Conservation (phyloP, 2,888 invertebrate genomes). For the Proisotoma minuta region DNA sequence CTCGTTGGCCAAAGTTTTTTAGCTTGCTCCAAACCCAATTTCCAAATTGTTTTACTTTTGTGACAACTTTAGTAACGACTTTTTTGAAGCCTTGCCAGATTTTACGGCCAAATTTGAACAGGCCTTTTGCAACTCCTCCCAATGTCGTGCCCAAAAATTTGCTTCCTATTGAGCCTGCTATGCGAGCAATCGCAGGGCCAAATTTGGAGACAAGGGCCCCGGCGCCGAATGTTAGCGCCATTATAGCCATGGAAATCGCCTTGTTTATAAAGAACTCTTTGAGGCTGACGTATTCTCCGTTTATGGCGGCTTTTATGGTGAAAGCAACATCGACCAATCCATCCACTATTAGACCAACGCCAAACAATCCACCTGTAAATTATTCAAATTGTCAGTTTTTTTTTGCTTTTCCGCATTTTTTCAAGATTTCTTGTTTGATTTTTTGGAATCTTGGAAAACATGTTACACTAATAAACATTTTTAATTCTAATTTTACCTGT, state of each 20-base stretch:
- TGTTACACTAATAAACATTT: too few relatives aligned
- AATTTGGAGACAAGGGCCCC: not conserved
- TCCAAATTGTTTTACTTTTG: too few relatives aligned
- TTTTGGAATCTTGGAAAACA: too few relatives aligned
- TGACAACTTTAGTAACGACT: not conserved
- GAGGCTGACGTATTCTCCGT: slow-evolving; percentile 7
- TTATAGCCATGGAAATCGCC: not conserved
- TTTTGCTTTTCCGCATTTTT: too few relatives aligned
- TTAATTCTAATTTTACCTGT: too few relatives aligned
- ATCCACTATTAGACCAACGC: not conserved
- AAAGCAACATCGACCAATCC: not conserved
- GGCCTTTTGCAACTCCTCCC: not conserved
- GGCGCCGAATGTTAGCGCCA: not conserved
- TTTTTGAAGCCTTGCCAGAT: not conserved
- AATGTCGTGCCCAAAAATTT: not conserved
- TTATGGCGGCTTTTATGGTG: slow-evolving; percentile 1
- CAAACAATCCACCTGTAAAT: not conserved
- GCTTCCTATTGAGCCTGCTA: not conserved
- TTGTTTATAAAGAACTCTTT: not conserved
- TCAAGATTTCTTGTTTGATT: too few relatives aligned
- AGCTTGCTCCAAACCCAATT: too few relatives aligned
- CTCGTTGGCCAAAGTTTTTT: too few relatives aligned
- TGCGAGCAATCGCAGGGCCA: not conserved
- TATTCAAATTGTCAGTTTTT: too few relatives aligned
- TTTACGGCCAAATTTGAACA: not conserved